A percentile compares a stretch with the other conserved stretches of the same genome.
Conservation (phyloP, 2,797 vertebrate genomes). For the Lepilemur septentrionalis region DNA sequence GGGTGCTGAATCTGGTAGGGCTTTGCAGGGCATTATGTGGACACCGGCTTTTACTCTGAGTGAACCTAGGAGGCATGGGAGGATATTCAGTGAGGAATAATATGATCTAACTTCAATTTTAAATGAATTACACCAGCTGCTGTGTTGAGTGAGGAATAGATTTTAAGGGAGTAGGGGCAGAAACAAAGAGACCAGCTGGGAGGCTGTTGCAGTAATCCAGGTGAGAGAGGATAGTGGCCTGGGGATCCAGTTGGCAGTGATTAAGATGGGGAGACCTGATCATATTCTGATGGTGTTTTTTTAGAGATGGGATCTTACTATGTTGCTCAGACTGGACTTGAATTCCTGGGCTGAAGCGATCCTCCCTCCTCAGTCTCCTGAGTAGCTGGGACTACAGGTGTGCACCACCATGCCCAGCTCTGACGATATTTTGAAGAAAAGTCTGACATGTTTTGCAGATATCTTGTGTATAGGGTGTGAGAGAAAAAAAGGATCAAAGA, state of each 20-base stretch:
- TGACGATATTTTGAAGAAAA: slow-evolving; percentile 9
- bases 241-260: background rate
- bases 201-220: background rate
- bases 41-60: background rate
- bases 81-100: background rate
- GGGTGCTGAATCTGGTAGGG: background rate
- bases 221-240: background rate
- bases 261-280: background rate
- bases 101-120: background rate
- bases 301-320: background rate
- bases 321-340: background rate
- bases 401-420: background rate
- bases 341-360: background rate
- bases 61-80: background rate
- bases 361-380: background rate
- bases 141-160: background rate
- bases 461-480: background rate
- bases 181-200: background rate
- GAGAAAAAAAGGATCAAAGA: background rate
- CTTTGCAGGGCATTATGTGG: background rate
- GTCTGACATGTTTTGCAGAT: background rate
- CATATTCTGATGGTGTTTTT: background rate
- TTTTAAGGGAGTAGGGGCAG: background rate
- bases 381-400: background rate
- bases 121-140: background rate